Base-by-base conservation (phyloP, 2,797 vertebrate genomes). In the Periparus ater region DNA sequence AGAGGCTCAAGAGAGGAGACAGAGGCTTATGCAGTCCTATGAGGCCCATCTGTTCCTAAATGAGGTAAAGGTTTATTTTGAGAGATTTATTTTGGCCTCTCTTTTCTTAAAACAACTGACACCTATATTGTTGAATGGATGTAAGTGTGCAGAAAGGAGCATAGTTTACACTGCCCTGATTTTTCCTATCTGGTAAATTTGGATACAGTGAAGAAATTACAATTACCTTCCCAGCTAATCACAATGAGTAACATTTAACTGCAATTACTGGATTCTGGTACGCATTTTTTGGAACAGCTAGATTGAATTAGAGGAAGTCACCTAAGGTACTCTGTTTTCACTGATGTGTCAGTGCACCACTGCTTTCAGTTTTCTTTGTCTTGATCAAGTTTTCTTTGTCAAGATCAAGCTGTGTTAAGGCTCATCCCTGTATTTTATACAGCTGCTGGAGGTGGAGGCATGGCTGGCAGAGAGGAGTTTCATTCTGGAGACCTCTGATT, bases 361-460 rank as follows among this genome's bases (percentile, higher is more conserved):
- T 67, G 36, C 55, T 84, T 88, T 66, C 30, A 55, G 36, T 61
- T 94, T 84, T 62, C 29, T 66, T 72, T 74, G 9, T 55, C 48
- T 70, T 91, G 36, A 51, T 30, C 4, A n/a, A n/a, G n/a, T 61
- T 94, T 84, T 62, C 29, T 66, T 72, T 74, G 9, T 55, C 48
- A 67, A 50, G 66, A 78, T 42, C 30, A 72, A 80, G 21, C 42
- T 58, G 30, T n/a, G 11, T 80, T 62, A 54, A 84, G 12, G n/a
- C 29, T 88, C 32, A 80, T 63, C 27, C 25, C 22, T 91, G 7
- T 75, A 13, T 93, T 82, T 95, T 78, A 36, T 53, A 11, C 34
- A 99, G 99, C 97, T 99, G 53, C 97, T 98, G 23, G 99, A 99
- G 86, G 97, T 98, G 42, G 97, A 98, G 92, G 95, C 97, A n/a